Conservation (phyloP, 2,888 invertebrate genomes). For the Apoda limacodes region DNA sequence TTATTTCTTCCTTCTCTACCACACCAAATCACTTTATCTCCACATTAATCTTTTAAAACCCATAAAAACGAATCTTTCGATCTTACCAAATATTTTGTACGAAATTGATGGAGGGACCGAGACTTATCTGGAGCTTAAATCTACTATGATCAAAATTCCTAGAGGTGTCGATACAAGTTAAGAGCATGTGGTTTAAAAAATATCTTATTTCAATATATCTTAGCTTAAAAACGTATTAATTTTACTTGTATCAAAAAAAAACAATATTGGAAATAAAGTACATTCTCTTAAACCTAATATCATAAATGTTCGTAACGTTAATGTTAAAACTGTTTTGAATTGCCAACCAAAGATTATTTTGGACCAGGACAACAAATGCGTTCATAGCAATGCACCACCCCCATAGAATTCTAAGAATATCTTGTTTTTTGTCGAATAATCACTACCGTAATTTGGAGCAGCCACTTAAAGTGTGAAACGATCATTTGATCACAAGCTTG, state of each 20-base stretch:
- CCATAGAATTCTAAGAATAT: slow-evolving; percentile 40
- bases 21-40: slow-evolving; percentile 60
- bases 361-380: no score
- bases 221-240: no score
- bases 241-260: no score
- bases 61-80: slow-evolving; percentile 61
- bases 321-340: no score
- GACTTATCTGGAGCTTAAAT: slow-evolving; percentile 50
- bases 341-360: no score
- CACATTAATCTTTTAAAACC: slow-evolving; percentile 58
- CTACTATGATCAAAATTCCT: slow-evolving; percentile 62
- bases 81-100: slow-evolving; percentile 63
- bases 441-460: slow-evolving; percentile 54
- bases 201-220: no score
- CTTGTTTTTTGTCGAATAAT: slow-evolving; percentile 39
- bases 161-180: slow-evolving; percentile 63
- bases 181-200: no score
- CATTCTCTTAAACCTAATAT: no score
- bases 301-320: no score
- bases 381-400: no score
- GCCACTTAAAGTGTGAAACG: slow-evolving; percentile 64
- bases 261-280: no score
- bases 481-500: slow-evolving; percentile 47
- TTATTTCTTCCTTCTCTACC: slow-evolving; percentile 39
- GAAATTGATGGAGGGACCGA: slow-evolving; percentile 61